Percentiles rank a stretch among this genome's conserved stretches.
phyloP scores from a whole-genome alignment of 2,888 invertebrate genomes.

The Diabrotica balteata region DNA sequence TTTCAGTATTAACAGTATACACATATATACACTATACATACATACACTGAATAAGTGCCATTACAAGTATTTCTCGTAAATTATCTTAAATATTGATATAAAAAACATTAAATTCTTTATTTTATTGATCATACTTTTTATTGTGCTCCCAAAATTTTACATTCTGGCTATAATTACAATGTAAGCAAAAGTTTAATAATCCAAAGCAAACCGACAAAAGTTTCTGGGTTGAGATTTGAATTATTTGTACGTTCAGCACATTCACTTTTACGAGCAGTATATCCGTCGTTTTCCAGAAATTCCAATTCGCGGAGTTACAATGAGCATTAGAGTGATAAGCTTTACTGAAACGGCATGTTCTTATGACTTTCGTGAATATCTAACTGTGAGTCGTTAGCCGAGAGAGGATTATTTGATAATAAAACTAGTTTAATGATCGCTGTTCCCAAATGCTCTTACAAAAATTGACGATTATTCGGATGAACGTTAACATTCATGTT shows the following conservation, averaged over 20 bases:
- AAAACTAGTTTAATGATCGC: conserved; percentile 23
- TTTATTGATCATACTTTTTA: too few relatives aligned
- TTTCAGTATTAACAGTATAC: too few relatives aligned
- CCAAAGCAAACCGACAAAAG: background rate
- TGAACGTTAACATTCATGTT: conserved; percentile 13
- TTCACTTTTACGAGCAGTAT: conserved; percentile 47
- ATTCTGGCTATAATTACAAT: too few relatives aligned
- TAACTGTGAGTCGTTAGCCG: conserved; percentile 12
- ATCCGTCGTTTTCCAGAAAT: conserved; percentile 40
- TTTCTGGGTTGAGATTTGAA: conserved; percentile 42
- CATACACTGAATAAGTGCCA: too few relatives aligned
- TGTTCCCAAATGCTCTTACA: conserved; percentile 5
- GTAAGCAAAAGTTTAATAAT: too few relatives aligned
- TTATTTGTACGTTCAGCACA: conserved; percentile 44
- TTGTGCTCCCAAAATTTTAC: too few relatives aligned
- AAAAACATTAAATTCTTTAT: too few relatives aligned
- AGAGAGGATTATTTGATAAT: conserved; percentile 19
- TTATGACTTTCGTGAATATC: conserved; percentile 23
- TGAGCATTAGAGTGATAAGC: conserved; percentile 41
- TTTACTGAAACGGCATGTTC: conserved; percentile 25
- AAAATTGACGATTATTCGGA: conserved; percentile 16
- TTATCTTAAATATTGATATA: too few relatives aligned
- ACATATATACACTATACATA: too few relatives aligned
- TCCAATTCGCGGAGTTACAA: conserved; percentile 34
- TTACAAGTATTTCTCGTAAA: too few relatives aligned